phyloP scores from a whole-genome alignment of 1,140 invertebrate species.

The Pygmarrhopalites habei region DNA sequence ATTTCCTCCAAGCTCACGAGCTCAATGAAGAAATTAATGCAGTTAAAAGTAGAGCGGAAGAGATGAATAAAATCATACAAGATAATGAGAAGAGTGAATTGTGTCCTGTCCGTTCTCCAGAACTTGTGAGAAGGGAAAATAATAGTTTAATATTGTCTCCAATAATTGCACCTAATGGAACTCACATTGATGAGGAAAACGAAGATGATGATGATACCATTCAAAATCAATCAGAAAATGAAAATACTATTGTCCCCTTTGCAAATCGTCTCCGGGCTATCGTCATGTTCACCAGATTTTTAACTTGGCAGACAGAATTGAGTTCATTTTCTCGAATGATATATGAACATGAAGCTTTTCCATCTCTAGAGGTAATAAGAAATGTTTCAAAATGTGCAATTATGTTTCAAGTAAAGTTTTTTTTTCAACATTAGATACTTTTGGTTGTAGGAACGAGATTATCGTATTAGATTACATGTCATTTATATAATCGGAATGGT shows the following conservation, averaged over 20 bases:
- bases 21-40: not conserved
- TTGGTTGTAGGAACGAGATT: constrained; percentile 10
- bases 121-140: not conserved
- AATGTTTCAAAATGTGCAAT: not conserved
- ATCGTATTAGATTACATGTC: not conserved
- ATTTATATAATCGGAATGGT: constrained; percentile 3
- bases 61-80: not conserved
- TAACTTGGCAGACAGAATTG: not conserved
- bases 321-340: constrained; percentile 6
- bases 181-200: too few relatives aligned
- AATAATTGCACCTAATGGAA: not conserved
- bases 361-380: not conserved
- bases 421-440: not conserved
- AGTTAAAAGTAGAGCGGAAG: not conserved
- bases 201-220: too few relatives aligned
- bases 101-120: not conserved
- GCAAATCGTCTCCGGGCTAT: constrained; percentile 8
- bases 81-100: not conserved
- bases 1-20: not conserved
- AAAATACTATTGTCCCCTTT: too few relatives aligned
- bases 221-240: too few relatives aligned
- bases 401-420: not conserved
- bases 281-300: constrained; percentile 7
- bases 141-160: too few relatives aligned
- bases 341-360: constrained; percentile 13